phyloP scores from a whole-genome alignment of 2,888 invertebrate species.

The Drosophila gaucha region DNA sequence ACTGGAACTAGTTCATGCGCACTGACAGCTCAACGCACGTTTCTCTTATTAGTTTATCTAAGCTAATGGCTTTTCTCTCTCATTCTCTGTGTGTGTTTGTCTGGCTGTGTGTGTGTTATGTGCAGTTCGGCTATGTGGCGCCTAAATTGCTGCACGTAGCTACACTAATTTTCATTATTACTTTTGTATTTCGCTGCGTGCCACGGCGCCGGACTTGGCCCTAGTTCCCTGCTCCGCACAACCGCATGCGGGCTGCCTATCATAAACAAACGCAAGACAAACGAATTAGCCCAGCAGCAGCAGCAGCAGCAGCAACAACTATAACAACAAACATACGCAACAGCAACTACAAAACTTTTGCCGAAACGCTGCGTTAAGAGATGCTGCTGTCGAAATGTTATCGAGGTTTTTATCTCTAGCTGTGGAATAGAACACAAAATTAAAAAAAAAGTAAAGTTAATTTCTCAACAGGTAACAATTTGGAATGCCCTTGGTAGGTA shows the following conservation, averaged over 20 bases:
- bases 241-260: conserved; percentile 50
- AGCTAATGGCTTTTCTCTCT: conserved; percentile 34
- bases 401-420: conserved; percentile 42
- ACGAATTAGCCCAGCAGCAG: conserved; percentile 25
- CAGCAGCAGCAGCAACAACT: conserved; percentile 22
- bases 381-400: conserved; percentile 52
- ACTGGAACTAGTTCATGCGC: conserved; percentile 36
- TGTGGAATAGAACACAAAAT: background rate
- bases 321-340: conserved; percentile 23
- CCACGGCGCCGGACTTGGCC: conserved; percentile 55
- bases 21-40: conserved; percentile 36
- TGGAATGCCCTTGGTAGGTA: background rate
- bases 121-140: conserved; percentile 53
- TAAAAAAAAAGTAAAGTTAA: background rate
- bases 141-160: conserved; percentile 77
- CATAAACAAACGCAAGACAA: conserved; percentile 66
- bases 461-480: conserved; percentile 9
- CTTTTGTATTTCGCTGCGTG: conserved; percentile 60
- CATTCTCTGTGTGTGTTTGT: conserved; percentile 1
- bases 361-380: conserved; percentile 24
- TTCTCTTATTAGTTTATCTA: conserved; percentile 65
- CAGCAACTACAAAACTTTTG: conserved; percentile 23
- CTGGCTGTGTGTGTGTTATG: conserved; percentile 7
- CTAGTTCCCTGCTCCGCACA: background rate
- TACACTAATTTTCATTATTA: conserved; percentile 60